These are phyloP conservation scores for Vandiemenella viatica DNA, from an alignment of 2,888 invertebrate genomes.

Conservation along the genomic window DNA sequence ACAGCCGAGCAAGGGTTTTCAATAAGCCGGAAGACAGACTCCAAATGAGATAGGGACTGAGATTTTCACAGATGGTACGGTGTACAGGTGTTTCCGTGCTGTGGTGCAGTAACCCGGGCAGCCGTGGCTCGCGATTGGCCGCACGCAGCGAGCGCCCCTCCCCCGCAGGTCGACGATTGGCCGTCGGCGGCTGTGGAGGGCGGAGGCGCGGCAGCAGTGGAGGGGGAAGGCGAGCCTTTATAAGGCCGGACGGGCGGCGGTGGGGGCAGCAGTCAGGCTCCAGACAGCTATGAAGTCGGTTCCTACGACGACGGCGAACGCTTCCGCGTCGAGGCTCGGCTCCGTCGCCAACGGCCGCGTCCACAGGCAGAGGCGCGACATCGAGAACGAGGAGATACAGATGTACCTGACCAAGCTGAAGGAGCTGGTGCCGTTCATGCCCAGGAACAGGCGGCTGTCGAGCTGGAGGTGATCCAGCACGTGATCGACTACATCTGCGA, in stretches of 20 bases:
- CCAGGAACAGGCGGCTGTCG: conserved; percentile 78
- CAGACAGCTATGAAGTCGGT: neutral
- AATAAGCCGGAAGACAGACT: no score
- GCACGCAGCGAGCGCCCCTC: neutral
- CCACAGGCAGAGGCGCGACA: conserved; percentile 51
- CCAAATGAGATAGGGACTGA: no score
- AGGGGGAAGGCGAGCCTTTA: conserved; percentile 8
- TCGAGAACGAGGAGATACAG: conserved; percentile 86
- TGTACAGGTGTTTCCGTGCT: no score
- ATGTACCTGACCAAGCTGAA: conserved; percentile 83
- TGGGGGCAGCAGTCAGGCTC: conserved; percentile 1
- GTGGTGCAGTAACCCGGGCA: no score
- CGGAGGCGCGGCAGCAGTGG: neutral
- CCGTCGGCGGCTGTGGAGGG: neutral
- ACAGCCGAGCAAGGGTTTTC: no score
- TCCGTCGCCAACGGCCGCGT: conserved; percentile 52
- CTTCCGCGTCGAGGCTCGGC: conserved; percentile 43
- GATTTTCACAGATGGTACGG: no score
- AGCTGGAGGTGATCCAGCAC: conserved; percentile 86
- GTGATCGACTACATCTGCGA: conserved; percentile 95
- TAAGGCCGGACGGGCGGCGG: neutral
- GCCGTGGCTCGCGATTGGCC: neutral
- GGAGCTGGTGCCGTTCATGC: conserved; percentile 89
- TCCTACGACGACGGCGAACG: conserved; percentile 36
- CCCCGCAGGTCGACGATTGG: neutral